These are phyloP conservation scores for Coluber constrictor DNA, from an alignment of 2,797 vertebrate genomes.

Conservation along the genomic window DNA sequence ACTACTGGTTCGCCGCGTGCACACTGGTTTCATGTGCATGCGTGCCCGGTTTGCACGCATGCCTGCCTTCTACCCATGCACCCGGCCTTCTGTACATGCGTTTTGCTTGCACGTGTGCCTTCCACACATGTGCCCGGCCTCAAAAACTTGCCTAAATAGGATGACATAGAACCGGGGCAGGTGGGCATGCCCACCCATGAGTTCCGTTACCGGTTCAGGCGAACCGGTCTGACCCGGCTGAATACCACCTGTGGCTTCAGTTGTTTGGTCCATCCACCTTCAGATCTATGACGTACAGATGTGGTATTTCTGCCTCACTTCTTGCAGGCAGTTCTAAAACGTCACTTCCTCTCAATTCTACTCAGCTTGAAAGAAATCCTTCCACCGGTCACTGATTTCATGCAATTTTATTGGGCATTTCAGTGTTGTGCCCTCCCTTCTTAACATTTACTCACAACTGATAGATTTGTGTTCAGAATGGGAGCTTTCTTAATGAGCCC, in stretches of 20 bases:
- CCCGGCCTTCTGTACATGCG: too few relatives aligned
- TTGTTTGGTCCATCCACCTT: neutral
- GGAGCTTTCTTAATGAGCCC: neutral
- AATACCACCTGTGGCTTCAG: neutral
- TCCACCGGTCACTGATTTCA: neutral
- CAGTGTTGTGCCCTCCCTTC: neutral
- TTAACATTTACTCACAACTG: neutral
- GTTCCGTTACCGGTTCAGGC: accelerated
- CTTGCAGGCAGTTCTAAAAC: neutral
- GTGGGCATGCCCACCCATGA: too few relatives aligned
- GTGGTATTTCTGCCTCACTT: neutral
- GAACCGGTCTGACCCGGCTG: too few relatives aligned
- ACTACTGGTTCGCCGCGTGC: too few relatives aligned
- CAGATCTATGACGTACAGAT: neutral
- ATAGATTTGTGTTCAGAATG: neutral
- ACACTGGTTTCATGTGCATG: too few relatives aligned
- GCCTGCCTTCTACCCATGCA: too few relatives aligned
- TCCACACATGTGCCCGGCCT: too few relatives aligned
- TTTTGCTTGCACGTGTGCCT: too few relatives aligned
- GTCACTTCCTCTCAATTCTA: neutral
- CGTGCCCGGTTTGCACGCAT: too few relatives aligned
- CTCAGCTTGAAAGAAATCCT: neutral
- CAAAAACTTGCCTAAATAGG: too few relatives aligned
- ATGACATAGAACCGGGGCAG: too few relatives aligned
- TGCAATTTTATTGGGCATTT: neutral